Base-by-base conservation (phyloP, 30 jellyfish, hydroid and myxozoan species). In the Aurelia sp. region DNA sequence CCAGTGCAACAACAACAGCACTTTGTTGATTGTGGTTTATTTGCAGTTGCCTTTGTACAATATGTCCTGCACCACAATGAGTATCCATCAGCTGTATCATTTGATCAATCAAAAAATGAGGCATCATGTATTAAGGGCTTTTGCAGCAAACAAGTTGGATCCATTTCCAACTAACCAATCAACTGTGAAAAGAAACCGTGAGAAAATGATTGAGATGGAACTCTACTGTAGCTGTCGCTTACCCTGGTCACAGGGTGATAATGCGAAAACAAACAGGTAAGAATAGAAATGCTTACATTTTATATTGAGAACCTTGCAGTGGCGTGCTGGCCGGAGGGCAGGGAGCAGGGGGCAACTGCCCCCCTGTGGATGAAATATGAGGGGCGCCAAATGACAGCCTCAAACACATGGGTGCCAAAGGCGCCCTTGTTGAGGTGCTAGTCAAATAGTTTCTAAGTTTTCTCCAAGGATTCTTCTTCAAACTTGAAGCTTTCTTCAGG, bases 1-100 rank as follows among this genome's bases (percentile, higher is more conserved):
- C 76, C 88, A 22, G 88, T 78, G 3, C 88, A 78, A 64, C 88
- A 78, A 55, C 78, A 61, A 47, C 9, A 24, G 44, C 63, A 62
- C 22, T 21, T 27, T 4, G 76, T 62, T 78, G 78, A 78, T 62
- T 78, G 88, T 64, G 88, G 88, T 6, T 76, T 78, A 16, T 64
- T 20, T 63, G 61, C 79, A 31, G 58, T 78, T 11, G 88, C 79
- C 1, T 59, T 59, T 48, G 78, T 75, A 24, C 74, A 30, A 47
- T 50, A 55, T 73, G 60, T 75, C 47, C 74, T 75, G 38, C 63
- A 13, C 24, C 59, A 30, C 20, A 51, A 51, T 27, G 86, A 75
- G 51, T 20, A 50, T 57, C 20, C 63, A 22, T 55, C 22, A 38
- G 15, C 58, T 50, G 52, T 41, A 13, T 20, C 40, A 7, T 75